A percentile compares a stretch with the other conserved stretches of the same genome.
phyloP scores from a whole-genome alignment of 2,113 vertebrate genomes.

The Heterocephalus glaber region DNA sequence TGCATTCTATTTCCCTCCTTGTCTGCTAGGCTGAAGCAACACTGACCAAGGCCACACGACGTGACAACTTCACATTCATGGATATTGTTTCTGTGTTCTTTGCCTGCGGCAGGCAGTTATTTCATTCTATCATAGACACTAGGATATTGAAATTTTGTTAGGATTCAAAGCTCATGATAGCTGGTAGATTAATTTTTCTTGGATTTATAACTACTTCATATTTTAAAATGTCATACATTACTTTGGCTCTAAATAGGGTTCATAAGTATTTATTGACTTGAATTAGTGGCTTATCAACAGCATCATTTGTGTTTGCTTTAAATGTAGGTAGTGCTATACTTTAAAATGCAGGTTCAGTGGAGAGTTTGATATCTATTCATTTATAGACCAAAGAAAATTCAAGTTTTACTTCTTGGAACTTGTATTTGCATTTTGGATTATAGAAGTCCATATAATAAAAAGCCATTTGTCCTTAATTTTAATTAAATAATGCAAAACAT shows the following conservation, averaged over 20 bases:
- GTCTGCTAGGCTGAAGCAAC: background rate
- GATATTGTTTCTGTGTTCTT: background rate
- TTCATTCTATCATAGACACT: background rate
- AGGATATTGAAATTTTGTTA: conserved; percentile 34
- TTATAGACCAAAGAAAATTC: conserved; percentile 29
- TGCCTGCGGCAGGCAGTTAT: background rate
- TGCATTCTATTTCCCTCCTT: background rate
- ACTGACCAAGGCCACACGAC: background rate
- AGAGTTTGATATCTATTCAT: background rate
- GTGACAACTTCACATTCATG: background rate
- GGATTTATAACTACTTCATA: background rate
- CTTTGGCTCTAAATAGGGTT: background rate
- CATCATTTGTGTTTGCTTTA: background rate
- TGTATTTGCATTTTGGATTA: conserved; percentile 10
- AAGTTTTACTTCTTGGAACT: background rate
- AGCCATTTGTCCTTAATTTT: background rate
- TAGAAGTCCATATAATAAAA: background rate
- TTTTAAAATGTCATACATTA: background rate
- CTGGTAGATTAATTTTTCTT: conserved; percentile 22
- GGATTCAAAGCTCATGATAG: background rate
- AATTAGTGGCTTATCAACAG: background rate
- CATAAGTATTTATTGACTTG: background rate
- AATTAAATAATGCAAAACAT: background rate
- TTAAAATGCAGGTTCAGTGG: background rate
- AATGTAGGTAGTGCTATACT: background rate